These are phyloP conservation scores for Meteorus sp. DNA, from an alignment of 1,140 invertebrate species.

Conservation along the genomic window DNA sequence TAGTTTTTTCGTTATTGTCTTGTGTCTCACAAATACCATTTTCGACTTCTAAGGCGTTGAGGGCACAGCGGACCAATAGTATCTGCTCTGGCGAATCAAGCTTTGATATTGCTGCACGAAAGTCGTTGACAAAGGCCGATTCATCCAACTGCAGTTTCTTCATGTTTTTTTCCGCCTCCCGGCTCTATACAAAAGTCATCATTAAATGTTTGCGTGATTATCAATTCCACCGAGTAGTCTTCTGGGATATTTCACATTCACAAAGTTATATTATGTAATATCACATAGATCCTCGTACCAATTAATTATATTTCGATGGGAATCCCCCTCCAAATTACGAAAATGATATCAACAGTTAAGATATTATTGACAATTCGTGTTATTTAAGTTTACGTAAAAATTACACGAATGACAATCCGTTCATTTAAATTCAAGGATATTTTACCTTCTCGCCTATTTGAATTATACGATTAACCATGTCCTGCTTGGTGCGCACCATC, in stretches of 20 bases:
- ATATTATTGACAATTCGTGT: no score
- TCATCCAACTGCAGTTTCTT: constrained; percentile 50
- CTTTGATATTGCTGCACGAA: constrained; percentile 51
- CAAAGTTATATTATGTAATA: no score
- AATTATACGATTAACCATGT: constrained; percentile 56
- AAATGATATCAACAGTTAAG: background rate
- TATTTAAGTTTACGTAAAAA: background rate
- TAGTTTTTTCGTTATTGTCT: constrained; percentile 37
- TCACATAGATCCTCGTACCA: no score
- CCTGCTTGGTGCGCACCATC: constrained; percentile 51
- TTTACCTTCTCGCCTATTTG: constrained; percentile 56
- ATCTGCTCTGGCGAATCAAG: constrained; percentile 53
- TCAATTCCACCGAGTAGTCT: no score
- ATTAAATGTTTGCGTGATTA: background rate
- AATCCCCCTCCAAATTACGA: background rate
- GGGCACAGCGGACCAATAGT: constrained; percentile 49
- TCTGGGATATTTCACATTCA: no score
- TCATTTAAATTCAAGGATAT: constrained; percentile 8
- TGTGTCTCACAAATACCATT: constrained; percentile 38
- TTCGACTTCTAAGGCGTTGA: constrained; percentile 57
- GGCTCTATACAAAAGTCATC: constrained; percentile 35
- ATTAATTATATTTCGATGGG: background rate
- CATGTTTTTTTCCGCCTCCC: constrained; percentile 47
- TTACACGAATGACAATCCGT: constrained; percentile 9
- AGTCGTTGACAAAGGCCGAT: constrained; percentile 45